phyloP scores from a whole-genome alignment of 2,888 invertebrate species.

The Neocrepidodera transversa region DNA sequence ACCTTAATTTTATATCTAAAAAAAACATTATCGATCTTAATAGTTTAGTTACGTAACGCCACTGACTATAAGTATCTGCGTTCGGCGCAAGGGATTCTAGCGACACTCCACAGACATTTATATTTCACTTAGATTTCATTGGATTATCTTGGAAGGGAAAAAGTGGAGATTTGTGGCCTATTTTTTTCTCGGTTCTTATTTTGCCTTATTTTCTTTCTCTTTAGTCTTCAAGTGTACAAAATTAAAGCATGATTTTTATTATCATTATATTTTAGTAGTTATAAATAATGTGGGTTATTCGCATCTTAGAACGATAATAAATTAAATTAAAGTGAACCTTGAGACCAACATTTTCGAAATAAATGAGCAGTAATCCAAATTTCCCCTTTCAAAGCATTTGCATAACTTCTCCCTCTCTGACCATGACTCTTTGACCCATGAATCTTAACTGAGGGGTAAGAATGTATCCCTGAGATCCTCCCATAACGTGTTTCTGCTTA shows the following conservation, averaged over 20 bases:
- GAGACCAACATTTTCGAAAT: too few species aligned
- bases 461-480: conserved; percentile 35
- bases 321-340: too few species aligned
- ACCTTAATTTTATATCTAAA: too few species aligned
- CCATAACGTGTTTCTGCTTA: conserved; percentile 39
- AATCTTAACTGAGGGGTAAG: conserved; percentile 29
- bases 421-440: conserved; percentile 33
- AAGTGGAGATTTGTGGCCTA: conserved; percentile 52
- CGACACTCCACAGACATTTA: conserved; percentile 52
- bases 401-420: conserved; percentile 28
- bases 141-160: conserved; percentile 51
- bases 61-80: conserved; percentile 24
- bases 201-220: conserved; percentile 38
- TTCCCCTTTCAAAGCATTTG: conserved; percentile 18
- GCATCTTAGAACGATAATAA: too few species aligned
- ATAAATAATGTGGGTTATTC: too few species aligned
- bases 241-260: too few species aligned
- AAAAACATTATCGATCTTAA: background rate
- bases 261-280: too few species aligned
- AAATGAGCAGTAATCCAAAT: conserved; percentile 1
- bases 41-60: conserved; percentile 17
- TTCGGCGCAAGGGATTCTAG: conserved; percentile 25
- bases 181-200: conserved; percentile 37
- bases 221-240: conserved; percentile 31
- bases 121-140: conserved; percentile 54